Evolutionary conservation across 2,113 vertebrate species (phyloP).

Genomic region (Coregonus clupeaformis): DNA sequence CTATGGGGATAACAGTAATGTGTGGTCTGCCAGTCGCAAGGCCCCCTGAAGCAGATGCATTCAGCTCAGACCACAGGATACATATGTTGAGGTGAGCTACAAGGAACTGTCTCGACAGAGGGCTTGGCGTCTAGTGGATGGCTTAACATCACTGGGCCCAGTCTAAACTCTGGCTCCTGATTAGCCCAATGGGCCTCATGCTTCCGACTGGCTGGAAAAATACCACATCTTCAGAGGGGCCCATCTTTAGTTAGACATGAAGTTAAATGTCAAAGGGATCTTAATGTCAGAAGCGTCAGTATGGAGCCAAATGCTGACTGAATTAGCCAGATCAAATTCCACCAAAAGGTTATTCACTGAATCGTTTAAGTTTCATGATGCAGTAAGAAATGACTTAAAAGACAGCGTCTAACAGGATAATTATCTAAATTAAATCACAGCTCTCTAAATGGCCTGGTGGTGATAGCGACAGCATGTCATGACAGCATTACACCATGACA

Average conservation of each 20-base stretch:
- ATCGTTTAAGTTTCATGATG: background rate
- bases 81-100: constrained; percentile 43
- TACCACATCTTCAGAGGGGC: background rate
- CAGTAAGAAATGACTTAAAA: background rate
- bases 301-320: constrained; percentile 11
- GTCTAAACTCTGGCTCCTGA: constrained; percentile 35
- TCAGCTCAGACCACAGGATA: constrained; percentile 45
- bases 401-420: no score
- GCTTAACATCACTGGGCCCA: constrained; percentile 44
- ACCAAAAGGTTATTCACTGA: constrained; percentile 25
- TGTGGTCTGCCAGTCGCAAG: constrained; percentile 16
- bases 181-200: background rate
- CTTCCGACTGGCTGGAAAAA: constrained; percentile 15
- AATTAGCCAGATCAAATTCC: constrained; percentile 29
- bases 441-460: no score
- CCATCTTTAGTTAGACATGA: background rate
- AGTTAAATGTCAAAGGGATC: constrained; percentile 11
- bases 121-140: constrained; percentile 42
- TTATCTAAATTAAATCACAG: no score
- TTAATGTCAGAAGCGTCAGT: constrained; percentile 22
- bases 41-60: constrained; percentile 37
- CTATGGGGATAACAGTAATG: no score
- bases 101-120: constrained; percentile 31
- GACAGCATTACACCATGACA: background rate
- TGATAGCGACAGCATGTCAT: background rate